Evolutionary conservation across 1,140 invertebrate genomes (phyloP).

Genomic region (Batillaria attramentaria): DNA sequence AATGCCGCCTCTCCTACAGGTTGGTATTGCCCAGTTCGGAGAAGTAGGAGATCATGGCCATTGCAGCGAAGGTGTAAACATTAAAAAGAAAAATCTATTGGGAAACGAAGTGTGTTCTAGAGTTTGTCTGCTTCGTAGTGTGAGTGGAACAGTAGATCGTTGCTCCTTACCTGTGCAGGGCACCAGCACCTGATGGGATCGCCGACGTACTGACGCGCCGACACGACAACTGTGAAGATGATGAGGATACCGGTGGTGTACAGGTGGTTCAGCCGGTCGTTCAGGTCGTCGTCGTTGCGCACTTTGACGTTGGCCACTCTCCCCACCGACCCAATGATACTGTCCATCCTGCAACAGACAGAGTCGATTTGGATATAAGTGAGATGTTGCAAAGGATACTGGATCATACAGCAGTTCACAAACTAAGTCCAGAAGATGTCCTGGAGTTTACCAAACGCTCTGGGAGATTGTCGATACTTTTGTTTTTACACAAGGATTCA

Average conservation of each 20-base stretch:
- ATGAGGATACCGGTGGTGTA: conserved; percentile 75
- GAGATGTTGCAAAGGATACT: no score
- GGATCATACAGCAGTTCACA: no score
- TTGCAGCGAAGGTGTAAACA: neutral
- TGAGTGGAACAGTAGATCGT: neutral
- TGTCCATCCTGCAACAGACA: conserved; percentile 67
- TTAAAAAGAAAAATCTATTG: neutral
- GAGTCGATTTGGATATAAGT: neutral
- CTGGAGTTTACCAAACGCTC: no score
- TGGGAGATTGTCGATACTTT: neutral
- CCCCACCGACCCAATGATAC: conserved; percentile 70
- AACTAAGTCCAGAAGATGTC: no score
- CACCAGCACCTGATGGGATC: conserved; percentile 73
- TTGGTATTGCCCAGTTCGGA: no score
- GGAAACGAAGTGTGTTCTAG: neutral
- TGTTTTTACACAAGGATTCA: neutral
- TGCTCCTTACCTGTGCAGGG: conserved; percentile 38
- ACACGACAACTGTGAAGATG: conserved; percentile 74
- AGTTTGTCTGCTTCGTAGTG: no score
- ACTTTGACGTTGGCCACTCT: conserved; percentile 69
- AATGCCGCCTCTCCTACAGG: no score
- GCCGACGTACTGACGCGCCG: conserved; percentile 75
- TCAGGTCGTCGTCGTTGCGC: conserved; percentile 75
- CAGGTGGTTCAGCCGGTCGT: conserved; percentile 75
- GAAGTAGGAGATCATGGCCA: neutral